These are phyloP conservation scores for Scaeva pyrastri DNA, from an alignment of 2,888 invertebrate species.

Conservation along the genomic window DNA sequence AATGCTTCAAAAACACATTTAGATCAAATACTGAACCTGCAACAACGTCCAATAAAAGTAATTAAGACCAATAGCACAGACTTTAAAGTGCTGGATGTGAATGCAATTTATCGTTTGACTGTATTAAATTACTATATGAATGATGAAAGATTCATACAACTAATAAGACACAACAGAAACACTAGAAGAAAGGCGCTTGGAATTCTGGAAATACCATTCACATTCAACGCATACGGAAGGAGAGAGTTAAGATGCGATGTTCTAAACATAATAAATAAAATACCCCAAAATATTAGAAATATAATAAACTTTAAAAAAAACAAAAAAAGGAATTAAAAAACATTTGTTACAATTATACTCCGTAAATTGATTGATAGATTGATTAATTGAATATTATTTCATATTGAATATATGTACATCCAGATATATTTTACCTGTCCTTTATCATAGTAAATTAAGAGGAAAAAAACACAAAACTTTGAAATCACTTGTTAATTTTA, in stretches of 20 bases:
- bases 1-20: too few relatives aligned
- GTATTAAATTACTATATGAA: background rate
- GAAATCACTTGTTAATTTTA: too few relatives aligned
- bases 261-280: background rate
- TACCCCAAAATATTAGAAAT: background rate
- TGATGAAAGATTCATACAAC: background rate
- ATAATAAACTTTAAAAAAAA: background rate
- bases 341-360: background rate
- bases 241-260: background rate
- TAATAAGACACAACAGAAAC: background rate
- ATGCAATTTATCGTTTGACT: background rate
- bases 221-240: background rate
- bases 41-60: too few relatives aligned
- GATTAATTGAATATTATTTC: too few relatives aligned
- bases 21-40: too few relatives aligned
- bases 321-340: background rate
- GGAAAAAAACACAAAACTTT: too few relatives aligned
- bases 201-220: slow-evolving; percentile 18
- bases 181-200: background rate
- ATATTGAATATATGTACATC: too few relatives aligned
- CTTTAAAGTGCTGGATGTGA: too few relatives aligned
- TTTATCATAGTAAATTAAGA: too few relatives aligned
- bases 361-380: too few relatives aligned
- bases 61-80: too few relatives aligned
- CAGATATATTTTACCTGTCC: too few relatives aligned